Evolutionary conservation across 92 coral and sea anemone species (phyloP).

Genomic region (Blastomussa wellsi): DNA sequence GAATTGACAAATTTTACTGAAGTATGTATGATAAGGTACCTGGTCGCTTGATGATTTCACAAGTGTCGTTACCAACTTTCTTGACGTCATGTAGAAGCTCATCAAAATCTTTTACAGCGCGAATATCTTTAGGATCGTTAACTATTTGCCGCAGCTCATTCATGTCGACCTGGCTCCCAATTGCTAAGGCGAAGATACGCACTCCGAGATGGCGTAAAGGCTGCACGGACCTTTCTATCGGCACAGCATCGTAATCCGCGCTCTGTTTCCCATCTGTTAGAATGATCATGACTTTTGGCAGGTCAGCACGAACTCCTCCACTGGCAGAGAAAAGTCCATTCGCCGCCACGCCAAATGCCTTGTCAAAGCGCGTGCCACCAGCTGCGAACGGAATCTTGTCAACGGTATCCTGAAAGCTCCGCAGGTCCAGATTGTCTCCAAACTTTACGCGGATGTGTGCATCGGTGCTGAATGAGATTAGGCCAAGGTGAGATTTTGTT

Average conservation of each 20-base stretch:
- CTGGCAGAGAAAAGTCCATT: constrained; percentile 31
- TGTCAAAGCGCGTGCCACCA: constrained; percentile 55
- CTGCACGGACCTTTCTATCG: constrained; percentile 9
- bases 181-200: constrained; percentile 45
- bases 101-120: constrained; percentile 32
- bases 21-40: background rate
- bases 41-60: constrained; percentile 38
- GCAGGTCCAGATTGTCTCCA: constrained; percentile 46
- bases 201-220: constrained; percentile 39
- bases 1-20: background rate
- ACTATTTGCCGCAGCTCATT: constrained; percentile 63
- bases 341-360: constrained; percentile 50
- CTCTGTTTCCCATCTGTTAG: constrained; percentile 63
- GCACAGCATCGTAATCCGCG: constrained; percentile 41
- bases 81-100: constrained; percentile 20
- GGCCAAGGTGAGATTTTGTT: constrained; percentile 45
- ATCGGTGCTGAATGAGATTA: constrained; percentile 59
- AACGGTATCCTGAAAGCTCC: constrained; percentile 41
- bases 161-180: constrained; percentile 54
- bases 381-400: constrained; percentile 54
- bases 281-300: constrained; percentile 53
- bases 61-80: constrained; percentile 29
- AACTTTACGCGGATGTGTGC: constrained; percentile 48
- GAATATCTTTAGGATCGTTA: constrained; percentile 56
- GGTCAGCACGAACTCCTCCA: constrained; percentile 54